Conservation (phyloP, 1,140 invertebrate species). For the Drosophila malerkotliana region DNA sequence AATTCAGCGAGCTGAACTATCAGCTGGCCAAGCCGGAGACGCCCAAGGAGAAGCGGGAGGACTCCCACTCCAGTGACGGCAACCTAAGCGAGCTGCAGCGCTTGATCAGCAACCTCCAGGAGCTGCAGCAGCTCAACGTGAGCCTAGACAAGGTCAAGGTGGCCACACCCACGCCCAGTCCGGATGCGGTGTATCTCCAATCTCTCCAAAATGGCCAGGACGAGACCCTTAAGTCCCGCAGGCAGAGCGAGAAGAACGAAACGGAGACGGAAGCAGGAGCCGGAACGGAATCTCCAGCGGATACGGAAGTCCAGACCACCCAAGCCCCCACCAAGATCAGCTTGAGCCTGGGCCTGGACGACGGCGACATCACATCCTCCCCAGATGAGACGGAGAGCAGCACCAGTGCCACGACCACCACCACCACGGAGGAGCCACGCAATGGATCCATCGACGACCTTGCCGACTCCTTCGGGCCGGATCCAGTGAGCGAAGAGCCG, state of each 20-base stretch:
- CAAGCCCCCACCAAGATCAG: slow-evolving; percentile 58
- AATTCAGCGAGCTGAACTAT: slow-evolving; percentile 79
- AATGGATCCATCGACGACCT: slow-evolving; percentile 85
- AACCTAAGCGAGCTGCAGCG: slow-evolving; percentile 74
- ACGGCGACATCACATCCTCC: slow-evolving; percentile 21
- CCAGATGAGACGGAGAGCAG: not conserved
- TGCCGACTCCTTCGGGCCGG: slow-evolving; percentile 90
- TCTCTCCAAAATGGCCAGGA: slow-evolving; percentile 44
- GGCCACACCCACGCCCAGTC: not conserved
- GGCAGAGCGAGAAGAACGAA: slow-evolving; percentile 55
- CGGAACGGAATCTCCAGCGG: not conserved
- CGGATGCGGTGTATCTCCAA: slow-evolving; percentile 66
- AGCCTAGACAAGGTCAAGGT: slow-evolving; percentile 70
- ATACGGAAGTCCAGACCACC: slow-evolving; percentile 30
- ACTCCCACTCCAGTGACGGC: slow-evolving; percentile 15
- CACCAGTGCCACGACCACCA: slow-evolving; percentile 14
- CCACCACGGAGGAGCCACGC: slow-evolving; percentile 69
- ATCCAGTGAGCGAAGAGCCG: slow-evolving; percentile 85
- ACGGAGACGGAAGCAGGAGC: not conserved
- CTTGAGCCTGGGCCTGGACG: slow-evolving; percentile 46
- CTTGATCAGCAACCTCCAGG: slow-evolving; percentile 76
- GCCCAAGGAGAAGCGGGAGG: slow-evolving; percentile 14
- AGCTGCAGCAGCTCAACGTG: slow-evolving; percentile 83
- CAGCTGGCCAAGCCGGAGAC: slow-evolving; percentile 71
- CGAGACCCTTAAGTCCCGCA: slow-evolving; percentile 52